Conservation (phyloP, 2,888 invertebrate genomes). For the Physocephala rufipes region DNA sequence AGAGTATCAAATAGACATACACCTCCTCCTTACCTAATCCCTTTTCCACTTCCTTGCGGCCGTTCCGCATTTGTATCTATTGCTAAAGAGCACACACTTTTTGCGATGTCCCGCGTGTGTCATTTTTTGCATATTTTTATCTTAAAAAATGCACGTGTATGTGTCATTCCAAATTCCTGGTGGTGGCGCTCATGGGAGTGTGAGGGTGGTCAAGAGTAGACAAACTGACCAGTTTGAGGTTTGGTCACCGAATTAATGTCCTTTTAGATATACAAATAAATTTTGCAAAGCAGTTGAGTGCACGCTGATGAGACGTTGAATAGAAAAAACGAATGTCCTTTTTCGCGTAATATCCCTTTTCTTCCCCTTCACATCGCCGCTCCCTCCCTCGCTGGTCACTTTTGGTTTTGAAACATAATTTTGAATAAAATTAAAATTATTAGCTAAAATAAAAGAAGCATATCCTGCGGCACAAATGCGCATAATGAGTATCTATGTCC, state of each 20-base stretch:
- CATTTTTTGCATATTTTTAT: slow-evolving; percentile 25
- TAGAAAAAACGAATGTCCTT: slow-evolving; percentile 36
- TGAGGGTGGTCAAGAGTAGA: too few relatives aligned
- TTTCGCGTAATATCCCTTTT: slow-evolving; percentile 33
- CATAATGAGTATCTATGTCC: slow-evolving; percentile 55
- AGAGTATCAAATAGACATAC: slow-evolving; percentile 23
- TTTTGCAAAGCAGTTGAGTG: slow-evolving; percentile 50
- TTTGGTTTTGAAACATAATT: slow-evolving; percentile 38
- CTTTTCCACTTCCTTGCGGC: slow-evolving; percentile 24
- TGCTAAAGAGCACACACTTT: slow-evolving; percentile 32
- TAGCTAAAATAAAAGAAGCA: slow-evolving; percentile 52
- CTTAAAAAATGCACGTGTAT: slow-evolving; percentile 4
- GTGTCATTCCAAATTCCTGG: neutral
- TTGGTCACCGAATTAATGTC: slow-evolving; percentile 53
- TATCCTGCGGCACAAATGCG: slow-evolving; percentile 58
- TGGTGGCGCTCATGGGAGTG: neutral
- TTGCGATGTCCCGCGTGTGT: slow-evolving; percentile 9
- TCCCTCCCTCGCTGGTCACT: neutral
- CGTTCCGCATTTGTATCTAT: slow-evolving; percentile 16
- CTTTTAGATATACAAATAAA: slow-evolving; percentile 59
- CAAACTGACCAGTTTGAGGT: slow-evolving; percentile 29
- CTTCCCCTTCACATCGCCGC: neutral
- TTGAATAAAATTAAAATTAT: slow-evolving; percentile 61
- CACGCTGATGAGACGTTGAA: neutral
- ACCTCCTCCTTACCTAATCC: slow-evolving; percentile 44